A percentile compares a stretch with the other conserved stretches of the same genome.
Evolutionary conservation across 1,140 invertebrate species (phyloP).

Genomic region (Aphis craccivora): DNA sequence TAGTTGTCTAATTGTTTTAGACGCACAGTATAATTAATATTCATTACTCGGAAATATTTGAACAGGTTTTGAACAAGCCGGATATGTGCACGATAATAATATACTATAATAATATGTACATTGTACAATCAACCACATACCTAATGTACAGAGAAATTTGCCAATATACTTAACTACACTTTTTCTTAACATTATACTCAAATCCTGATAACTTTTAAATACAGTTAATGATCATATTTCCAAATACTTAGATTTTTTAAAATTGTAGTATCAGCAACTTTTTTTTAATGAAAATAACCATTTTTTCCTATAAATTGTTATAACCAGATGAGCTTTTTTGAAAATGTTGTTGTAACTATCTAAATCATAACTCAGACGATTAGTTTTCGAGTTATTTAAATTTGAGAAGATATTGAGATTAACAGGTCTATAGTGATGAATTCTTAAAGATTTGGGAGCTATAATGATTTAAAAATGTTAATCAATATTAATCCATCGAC

Average conservation of each 20-base stretch:
- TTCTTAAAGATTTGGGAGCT: background rate
- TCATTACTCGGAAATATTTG: background rate
- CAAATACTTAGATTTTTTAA: too few relatives aligned
- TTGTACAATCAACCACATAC: too few relatives aligned
- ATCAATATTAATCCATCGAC: too few relatives aligned
- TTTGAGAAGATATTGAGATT: background rate
- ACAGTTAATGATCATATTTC: too few relatives aligned
- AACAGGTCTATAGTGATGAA: background rate
- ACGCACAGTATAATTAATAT: background rate
- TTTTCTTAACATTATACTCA: background rate
- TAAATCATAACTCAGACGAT: background rate
- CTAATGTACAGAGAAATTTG: too few relatives aligned
- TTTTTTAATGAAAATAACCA: too few relatives aligned
- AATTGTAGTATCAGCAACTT: too few relatives aligned
- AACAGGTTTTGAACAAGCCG: background rate
- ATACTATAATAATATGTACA: too few relatives aligned
- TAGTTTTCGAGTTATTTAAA: background rate
- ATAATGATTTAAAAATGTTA: too few relatives aligned
- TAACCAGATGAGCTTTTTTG: background rate
- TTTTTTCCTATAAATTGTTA: background rate
- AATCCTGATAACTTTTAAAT: too few relatives aligned
- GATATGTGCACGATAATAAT: background rate
- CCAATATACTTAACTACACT: background rate
- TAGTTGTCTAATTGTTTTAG: background rate
- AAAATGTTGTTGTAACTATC: background rate